Conservation (phyloP, 92 coral and sea anemone species). For the Palythoa grandis region DNA sequence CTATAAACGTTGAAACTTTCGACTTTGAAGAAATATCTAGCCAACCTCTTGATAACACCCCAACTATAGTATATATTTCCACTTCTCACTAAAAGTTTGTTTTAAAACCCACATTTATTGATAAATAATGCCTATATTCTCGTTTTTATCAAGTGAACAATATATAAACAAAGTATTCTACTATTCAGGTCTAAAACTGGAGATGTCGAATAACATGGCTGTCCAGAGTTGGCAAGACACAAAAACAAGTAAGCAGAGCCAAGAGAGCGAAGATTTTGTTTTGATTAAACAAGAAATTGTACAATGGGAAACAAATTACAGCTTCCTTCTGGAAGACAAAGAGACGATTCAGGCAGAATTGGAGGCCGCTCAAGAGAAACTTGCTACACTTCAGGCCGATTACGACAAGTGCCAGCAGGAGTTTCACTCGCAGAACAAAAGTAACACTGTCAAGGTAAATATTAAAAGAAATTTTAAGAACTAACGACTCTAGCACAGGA, state of each 20-base stretch:
- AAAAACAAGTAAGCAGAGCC: constrained; percentile 19
- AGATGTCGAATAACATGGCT: constrained; percentile 41
- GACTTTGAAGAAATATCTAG: too few relatives aligned
- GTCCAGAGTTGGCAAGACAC: constrained; percentile 7
- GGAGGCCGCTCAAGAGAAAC: constrained; percentile 51
- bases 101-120: too few relatives aligned
- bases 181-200: constrained; percentile 42
- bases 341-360: constrained; percentile 59
- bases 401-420: constrained; percentile 56
- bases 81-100: too few relatives aligned
- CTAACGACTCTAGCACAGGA: background rate
- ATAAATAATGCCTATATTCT: too few relatives aligned
- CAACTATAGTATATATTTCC: too few relatives aligned
- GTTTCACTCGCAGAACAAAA: constrained; percentile 38
- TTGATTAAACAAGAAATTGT: constrained; percentile 54
- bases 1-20: too few relatives aligned
- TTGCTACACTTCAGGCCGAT: constrained; percentile 59
- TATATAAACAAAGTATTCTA: background rate
- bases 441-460: constrained; percentile 43
- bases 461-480: too few relatives aligned
- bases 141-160: background rate
- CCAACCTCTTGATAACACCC: too few relatives aligned
- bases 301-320: constrained; percentile 54
- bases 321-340: constrained; percentile 55
- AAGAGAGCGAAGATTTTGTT: constrained; percentile 22